These are phyloP conservation scores for Erannis defoliaria DNA, from an alignment of 2,888 invertebrate genomes.

Conservation along the genomic window DNA sequence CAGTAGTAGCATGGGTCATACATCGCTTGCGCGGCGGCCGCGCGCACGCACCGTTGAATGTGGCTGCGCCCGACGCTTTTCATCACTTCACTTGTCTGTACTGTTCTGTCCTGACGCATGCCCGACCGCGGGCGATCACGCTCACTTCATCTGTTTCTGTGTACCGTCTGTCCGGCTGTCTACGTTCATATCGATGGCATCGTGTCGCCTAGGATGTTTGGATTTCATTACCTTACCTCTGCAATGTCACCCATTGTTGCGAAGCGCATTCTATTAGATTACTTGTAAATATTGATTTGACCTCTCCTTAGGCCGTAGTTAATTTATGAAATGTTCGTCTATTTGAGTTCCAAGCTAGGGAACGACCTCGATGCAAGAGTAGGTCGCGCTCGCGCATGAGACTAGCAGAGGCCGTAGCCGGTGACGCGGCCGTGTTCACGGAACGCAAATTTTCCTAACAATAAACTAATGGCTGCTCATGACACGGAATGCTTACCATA, in stretches of 20 bases:
- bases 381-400: conserved; percentile 70
- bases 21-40: conserved; percentile 85
- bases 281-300: conserved; percentile 78
- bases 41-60: conserved; percentile 85
- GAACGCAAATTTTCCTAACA: conserved; percentile 67
- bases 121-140: conserved; percentile 85
- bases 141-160: conserved; percentile 86
- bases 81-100: conserved; percentile 86
- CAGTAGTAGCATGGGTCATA: conserved; percentile 86
- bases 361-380: conserved; percentile 57
- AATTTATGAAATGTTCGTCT: conserved; percentile 58
- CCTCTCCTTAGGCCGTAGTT: conserved; percentile 75
- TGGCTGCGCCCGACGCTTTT: conserved; percentile 86
- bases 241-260: conserved; percentile 82
- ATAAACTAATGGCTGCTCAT: conserved; percentile 80
- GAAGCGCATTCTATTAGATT: conserved; percentile 83
- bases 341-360: conserved; percentile 62
- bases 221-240: conserved; percentile 80
- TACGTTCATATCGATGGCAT: conserved; percentile 82
- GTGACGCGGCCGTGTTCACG: conserved; percentile 64
- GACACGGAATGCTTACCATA: conserved; percentile 84
- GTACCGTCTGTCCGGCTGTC: conserved; percentile 83
- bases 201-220: conserved; percentile 79
- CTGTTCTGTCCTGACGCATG: conserved; percentile 86
- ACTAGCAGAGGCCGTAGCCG: conserved; percentile 58